Evolutionary conservation across 2,113 vertebrate species (phyloP).

Genomic region (Phrynosoma platyrhinos): DNA sequence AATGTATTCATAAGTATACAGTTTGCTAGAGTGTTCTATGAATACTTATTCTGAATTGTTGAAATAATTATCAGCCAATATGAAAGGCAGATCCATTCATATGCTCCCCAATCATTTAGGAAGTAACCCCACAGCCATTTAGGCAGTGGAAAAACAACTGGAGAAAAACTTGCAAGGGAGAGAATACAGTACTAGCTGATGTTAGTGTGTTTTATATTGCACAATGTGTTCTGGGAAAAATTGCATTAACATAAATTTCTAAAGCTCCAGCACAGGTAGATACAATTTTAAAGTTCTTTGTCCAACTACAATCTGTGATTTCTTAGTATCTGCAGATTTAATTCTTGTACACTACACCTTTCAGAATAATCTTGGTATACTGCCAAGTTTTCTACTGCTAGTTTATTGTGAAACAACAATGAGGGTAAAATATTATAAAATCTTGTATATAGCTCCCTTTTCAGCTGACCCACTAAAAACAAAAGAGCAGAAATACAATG

Average conservation of each 20-base stretch:
- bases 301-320: constrained; percentile 2
- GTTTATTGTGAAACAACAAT: neutral
- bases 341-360: neutral
- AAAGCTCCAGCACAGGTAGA: constrained; percentile 19
- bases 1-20: neutral
- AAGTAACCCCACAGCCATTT: neutral
- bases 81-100: neutral
- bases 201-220: neutral
- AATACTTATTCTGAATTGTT: neutral
- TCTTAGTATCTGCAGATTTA: constrained; percentile 24
- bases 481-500: neutral
- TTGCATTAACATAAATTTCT: neutral
- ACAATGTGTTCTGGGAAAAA: neutral
- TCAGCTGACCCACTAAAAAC: neutral
- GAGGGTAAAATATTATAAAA: neutral
- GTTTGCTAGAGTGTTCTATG: neutral
- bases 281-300: constrained; percentile 9
- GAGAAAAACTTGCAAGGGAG: constrained; percentile 8
- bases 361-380: neutral
- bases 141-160: neutral
- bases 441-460: constrained; percentile 9
- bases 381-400: neutral
- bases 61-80: neutral
- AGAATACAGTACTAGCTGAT: constrained; percentile 1
- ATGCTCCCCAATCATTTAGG: neutral